phyloP scores from a whole-genome alignment of 1,140 invertebrate species.

The Euwallacea fornicatus region DNA sequence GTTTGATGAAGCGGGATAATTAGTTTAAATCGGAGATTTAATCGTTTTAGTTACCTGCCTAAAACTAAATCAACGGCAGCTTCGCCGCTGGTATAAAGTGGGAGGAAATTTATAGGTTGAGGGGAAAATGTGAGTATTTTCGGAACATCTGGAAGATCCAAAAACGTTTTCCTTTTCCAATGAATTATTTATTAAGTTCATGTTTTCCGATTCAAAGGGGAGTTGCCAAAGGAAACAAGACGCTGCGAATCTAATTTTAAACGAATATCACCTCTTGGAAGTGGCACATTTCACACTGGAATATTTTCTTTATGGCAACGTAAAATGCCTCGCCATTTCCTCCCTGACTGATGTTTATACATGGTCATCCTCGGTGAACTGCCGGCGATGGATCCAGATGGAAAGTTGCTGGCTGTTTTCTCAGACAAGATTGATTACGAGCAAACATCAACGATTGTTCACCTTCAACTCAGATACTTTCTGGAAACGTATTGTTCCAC shows the following conservation, averaged over 20 bases:
- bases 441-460: not conserved
- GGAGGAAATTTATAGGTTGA: no score
- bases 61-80: no score
- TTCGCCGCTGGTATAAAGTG: no score
- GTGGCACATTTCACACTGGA: not conserved
- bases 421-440: not conserved
- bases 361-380: not conserved
- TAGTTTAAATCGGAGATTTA: not conserved
- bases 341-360: no score
- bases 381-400: not conserved
- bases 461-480: not conserved
- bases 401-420: not conserved
- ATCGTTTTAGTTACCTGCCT: not conserved
- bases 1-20: not conserved
- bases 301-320: not conserved
- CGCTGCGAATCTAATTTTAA: not conserved
- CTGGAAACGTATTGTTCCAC: constrained; percentile 8
- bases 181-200: no score
- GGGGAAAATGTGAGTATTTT: no score
- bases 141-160: no score
- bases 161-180: no score
- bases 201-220: no score
- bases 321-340: no score
- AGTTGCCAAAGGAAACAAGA: no score
- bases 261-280: not conserved